A percentile compares a stretch with the other conserved stretches of the same genome.
Evolutionary conservation across 1,140 invertebrate species (phyloP).

Genomic region (Drosophila yakuba): DNA sequence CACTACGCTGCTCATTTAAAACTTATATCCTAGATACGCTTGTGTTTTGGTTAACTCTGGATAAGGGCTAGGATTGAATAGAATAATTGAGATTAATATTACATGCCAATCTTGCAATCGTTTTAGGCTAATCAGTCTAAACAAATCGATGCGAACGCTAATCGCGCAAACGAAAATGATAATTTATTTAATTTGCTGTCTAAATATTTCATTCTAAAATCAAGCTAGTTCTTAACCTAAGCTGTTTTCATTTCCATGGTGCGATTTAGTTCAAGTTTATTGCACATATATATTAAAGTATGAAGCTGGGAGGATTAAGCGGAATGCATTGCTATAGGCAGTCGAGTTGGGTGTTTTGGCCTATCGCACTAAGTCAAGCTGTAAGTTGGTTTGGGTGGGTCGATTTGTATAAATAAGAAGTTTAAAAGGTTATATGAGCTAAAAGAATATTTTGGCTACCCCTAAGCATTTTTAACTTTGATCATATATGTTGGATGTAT

Average conservation of each 20-base stretch:
- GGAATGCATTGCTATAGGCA: constrained; percentile 32
- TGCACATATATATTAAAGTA: constrained; percentile 21
- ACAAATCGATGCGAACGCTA: constrained; percentile 65
- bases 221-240: constrained; percentile 42
- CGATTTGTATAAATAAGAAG: background rate
- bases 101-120: constrained; percentile 61
- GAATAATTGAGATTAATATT: constrained; percentile 35
- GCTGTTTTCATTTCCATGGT: constrained; percentile 21
- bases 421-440: background rate
- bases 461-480: too few relatives aligned
- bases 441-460: background rate
- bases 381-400: constrained; percentile 17
- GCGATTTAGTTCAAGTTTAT: constrained; percentile 24
- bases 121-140: constrained; percentile 80
- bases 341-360: constrained; percentile 19
- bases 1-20: constrained; percentile 54
- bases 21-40: constrained; percentile 43
- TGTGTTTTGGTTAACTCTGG: constrained; percentile 24
- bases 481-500: too few relatives aligned
- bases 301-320: constrained; percentile 19
- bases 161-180: constrained; percentile 51
- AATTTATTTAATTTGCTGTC: constrained; percentile 55
- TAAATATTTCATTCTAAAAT: constrained; percentile 72
- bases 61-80: constrained; percentile 24
- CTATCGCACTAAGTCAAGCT: constrained; percentile 23